These are phyloP conservation scores for Morelia viridis DNA, from an alignment of 2,797 vertebrate species.

Conservation along the genomic window DNA sequence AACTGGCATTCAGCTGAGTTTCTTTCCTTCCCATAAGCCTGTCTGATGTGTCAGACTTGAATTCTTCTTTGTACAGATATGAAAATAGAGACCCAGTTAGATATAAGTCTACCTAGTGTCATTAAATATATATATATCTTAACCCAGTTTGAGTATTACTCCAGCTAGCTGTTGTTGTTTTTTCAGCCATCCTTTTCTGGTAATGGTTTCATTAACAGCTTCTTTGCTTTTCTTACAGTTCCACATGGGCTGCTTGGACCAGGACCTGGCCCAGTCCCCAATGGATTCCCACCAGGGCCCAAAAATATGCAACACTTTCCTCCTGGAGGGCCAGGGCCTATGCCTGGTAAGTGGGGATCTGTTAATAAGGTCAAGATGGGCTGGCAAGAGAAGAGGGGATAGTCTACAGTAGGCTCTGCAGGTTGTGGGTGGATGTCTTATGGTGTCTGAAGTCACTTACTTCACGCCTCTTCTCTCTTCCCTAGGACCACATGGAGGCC, in stretches of 20 bases:
- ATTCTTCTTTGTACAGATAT: neutral
- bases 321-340: constrained; percentile 77
- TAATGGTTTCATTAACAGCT: neutral
- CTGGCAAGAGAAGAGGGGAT: neutral
- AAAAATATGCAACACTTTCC: constrained; percentile 87
- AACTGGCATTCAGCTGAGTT: neutral
- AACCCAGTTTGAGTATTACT: neutral
- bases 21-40: neutral
- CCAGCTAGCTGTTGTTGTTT: neutral
- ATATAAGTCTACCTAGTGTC: neutral
- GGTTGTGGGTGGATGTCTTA: neutral
- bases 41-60: neutral
- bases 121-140: neutral
- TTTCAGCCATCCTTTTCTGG: neutral
- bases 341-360: constrained; percentile 62
- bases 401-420: neutral
- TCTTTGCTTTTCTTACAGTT: constrained; percentile 55
- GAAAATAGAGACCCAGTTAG: neutral
- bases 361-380: neutral
- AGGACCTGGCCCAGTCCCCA: constrained; percentile 84
- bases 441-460: neutral
- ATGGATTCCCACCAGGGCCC: constrained; percentile 83
- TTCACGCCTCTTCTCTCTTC: neutral
- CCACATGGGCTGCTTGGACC: constrained; percentile 83
- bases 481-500: constrained; percentile 68